These are phyloP conservation scores for Amphiprion percula DNA, from an alignment of 2,113 vertebrate genomes.

Conservation along the genomic window DNA sequence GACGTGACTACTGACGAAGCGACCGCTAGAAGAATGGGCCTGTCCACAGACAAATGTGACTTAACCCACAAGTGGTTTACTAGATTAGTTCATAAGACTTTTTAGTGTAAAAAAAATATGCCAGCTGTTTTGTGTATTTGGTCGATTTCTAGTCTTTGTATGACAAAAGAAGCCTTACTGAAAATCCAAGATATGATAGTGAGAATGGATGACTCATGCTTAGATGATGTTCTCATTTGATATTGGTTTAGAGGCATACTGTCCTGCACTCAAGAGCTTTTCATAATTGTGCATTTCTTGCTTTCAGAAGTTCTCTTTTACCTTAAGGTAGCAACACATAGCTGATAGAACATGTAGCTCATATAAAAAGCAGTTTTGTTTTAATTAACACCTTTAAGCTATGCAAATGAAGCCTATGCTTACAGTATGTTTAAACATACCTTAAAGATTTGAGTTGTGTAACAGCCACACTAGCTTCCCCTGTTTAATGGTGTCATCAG, in stretches of 20 bases:
- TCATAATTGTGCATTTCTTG: conserved; percentile 41
- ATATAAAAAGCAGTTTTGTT: conserved; percentile 65
- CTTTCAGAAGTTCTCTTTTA: conserved; percentile 53
- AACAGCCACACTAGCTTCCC: conserved; percentile 50
- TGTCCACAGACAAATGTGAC: conserved; percentile 65
- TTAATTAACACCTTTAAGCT: conserved; percentile 79
- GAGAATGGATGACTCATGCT: conserved; percentile 81
- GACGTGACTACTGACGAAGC: conserved; percentile 64
- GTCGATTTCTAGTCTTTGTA: conserved; percentile 56
- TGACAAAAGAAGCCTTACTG: conserved; percentile 66
- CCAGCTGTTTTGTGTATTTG: conserved; percentile 59
- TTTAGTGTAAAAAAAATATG: conserved; percentile 31
- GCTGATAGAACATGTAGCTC: conserved; percentile 76
- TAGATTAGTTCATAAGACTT: conserved; percentile 48
- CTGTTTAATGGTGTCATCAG: conserved; percentile 42
- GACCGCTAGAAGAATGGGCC: conserved; percentile 66
- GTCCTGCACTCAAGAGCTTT: conserved; percentile 62
- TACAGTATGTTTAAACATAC: conserved; percentile 57
- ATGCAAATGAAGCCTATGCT: conserved; percentile 83
- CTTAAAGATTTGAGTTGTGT: conserved; percentile 40
- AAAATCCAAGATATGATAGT: conserved; percentile 78
- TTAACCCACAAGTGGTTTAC: conserved; percentile 62
- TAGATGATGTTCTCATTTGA: conserved; percentile 85
- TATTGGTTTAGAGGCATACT: conserved; percentile 70
- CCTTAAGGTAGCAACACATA: conserved; percentile 59